Evolutionary conservation across 2,888 invertebrate species (phyloP).

Genomic region (Micropterix aruncella): DNA sequence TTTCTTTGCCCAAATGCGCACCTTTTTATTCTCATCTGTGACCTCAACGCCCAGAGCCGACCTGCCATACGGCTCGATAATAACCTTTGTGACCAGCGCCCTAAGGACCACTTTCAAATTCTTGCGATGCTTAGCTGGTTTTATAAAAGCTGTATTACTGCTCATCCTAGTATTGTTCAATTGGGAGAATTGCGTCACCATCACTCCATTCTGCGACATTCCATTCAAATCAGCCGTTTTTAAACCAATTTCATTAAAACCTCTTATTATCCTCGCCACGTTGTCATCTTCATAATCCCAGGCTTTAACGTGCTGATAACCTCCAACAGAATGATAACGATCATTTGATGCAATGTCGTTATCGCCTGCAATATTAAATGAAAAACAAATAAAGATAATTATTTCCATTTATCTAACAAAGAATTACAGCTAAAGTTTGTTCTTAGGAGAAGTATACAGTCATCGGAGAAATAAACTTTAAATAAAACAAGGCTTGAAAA

Average conservation of each 20-base stretch:
- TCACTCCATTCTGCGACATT: constrained; percentile 28
- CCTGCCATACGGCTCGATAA: constrained; percentile 27
- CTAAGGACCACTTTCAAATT: constrained; percentile 28
- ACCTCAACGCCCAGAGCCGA: constrained; percentile 23
- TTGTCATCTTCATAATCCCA: constrained; percentile 29
- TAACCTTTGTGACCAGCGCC: constrained; percentile 28
- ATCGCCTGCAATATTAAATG: constrained; percentile 29
- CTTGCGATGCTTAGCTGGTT: constrained; percentile 27
- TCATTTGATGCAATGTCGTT: constrained; percentile 33
- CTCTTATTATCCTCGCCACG: constrained; percentile 27
- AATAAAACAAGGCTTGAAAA: no score
- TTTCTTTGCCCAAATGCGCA: constrained; percentile 25
- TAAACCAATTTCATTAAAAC: constrained; percentile 31
- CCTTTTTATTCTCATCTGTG: not conserved
- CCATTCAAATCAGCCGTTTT: constrained; percentile 28
- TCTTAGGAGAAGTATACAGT: no score
- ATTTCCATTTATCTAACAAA: no score
- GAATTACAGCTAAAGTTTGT: no score
- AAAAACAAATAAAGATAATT: not conserved
- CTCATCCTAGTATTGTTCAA: constrained; percentile 32
- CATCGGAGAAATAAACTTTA: no score
- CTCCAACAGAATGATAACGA: constrained; percentile 30
- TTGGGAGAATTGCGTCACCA: constrained; percentile 30
- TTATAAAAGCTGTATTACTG: constrained; percentile 28
- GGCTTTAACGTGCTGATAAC: constrained; percentile 31